Base-by-base conservation (phyloP, 2,113 vertebrate species). In the Globicephala melas region DNA sequence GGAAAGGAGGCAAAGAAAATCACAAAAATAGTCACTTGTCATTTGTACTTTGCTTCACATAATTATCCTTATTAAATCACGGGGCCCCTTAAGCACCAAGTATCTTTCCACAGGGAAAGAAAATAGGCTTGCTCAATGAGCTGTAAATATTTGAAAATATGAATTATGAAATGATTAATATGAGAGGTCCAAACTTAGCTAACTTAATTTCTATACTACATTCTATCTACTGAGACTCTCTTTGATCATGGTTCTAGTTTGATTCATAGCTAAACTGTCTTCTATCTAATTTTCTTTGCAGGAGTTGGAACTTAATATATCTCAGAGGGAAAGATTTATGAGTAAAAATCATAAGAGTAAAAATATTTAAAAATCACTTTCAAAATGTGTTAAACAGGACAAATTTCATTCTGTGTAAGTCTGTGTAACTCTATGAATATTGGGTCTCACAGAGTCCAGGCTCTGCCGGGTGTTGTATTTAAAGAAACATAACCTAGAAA, bases 151-250 rank as follows among this genome's bases (percentile, higher is more conserved):
- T 81, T 67, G 83, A 76, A 93, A 91, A 41, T 80, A 47, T 65
- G 60, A 94, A 26, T 96, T 92, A 89, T 90, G 18, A 71, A 44
- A 50, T 86, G 68, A 89, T 82, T 70, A 94, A 90, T 71, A 26
- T 31, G 33, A 82, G 67, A 90, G 36, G 33, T 36, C 53, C 38
- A 71, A 81, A 86, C 33, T 65, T 85, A 33, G 73, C 18, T 25
- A 85, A 65, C 71, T 76, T 86, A 84, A 79, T 68, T 79, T 62
- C 76, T 80, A 82, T 55, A 53, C 28, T 63, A 53, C 47, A 67
- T 88, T 90, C 11, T 41, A 14, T 44, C 77, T 76, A 33, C n/a
- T 65, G 63, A 85, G 38, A 94, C 67, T 73, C 63, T 71, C 38
- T 85, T 92, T 87, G 88, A 97, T 94, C 50, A 70, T 7, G 17